A percentile compares a stretch with the other conserved stretches of the same genome.
Conservation (phyloP, 2,113 vertebrate genomes). For the Periophthalmus modestus region DNA sequence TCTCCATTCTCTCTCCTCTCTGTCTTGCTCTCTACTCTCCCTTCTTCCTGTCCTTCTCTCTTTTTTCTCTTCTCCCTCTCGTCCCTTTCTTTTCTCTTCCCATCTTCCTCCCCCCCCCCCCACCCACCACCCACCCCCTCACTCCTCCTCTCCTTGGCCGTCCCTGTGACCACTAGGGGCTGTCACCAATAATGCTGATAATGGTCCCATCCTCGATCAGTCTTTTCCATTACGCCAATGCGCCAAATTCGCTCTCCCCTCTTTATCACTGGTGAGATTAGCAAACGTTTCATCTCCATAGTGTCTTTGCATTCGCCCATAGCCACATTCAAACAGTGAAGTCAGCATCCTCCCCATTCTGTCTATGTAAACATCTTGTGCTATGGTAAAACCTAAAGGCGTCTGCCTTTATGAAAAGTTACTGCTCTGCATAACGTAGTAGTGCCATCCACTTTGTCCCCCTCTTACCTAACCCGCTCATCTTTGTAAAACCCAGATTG, state of each 20-base stretch:
- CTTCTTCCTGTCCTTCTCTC: background rate
- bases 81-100: no score
- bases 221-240: constrained; percentile 52
- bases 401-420: constrained; percentile 60
- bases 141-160: constrained; percentile 29
- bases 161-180: constrained; percentile 66
- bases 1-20: background rate
- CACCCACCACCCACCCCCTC: no score
- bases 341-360: constrained; percentile 61
- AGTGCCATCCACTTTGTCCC: constrained; percentile 52
- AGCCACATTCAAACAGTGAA: constrained; percentile 12
- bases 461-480: constrained; percentile 46
- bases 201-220: constrained; percentile 38
- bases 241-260: constrained; percentile 45
- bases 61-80: no score
- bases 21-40: no score
- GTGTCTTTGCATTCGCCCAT: constrained; percentile 6
- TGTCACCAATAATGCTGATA: constrained; percentile 62
- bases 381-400: constrained; percentile 37
- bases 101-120: background rate
- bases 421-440: constrained; percentile 58
- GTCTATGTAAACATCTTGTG: constrained; percentile 60
- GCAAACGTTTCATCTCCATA: constrained; percentile 7
- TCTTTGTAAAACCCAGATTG: constrained; percentile 61
- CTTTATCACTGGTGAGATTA: background rate